Percentiles rank a stretch among this genome's conserved stretches.
These are phyloP conservation scores for Popillia japonica DNA, from an alignment of 1,140 invertebrate genomes.

Conservation along the genomic window DNA sequence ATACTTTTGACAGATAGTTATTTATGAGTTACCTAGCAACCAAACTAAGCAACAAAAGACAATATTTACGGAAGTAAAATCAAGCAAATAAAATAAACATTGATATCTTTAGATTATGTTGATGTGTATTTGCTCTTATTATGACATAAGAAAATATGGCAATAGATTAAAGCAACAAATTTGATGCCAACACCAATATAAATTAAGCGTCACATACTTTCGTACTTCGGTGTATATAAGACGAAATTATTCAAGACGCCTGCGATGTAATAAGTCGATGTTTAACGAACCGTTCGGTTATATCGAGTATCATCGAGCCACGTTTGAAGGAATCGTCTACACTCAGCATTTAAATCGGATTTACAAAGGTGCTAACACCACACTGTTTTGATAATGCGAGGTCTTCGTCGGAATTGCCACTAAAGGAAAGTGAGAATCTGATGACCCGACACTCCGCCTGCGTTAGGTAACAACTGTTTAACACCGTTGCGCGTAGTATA, in stretches of 20 bases:
- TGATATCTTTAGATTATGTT: too few species aligned
- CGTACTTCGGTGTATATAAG: not conserved
- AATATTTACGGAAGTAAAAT: too few species aligned
- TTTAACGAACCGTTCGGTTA: not conserved
- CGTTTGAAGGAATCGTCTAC: not conserved
- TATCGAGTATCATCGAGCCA: not conserved
- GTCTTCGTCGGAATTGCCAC: not conserved
- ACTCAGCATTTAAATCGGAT: conserved; percentile 32
- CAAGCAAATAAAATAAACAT: too few species aligned
- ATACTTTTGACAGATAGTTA: too few species aligned
- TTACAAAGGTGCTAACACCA: not conserved
- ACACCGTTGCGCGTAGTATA: not conserved
- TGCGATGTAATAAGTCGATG: not conserved
- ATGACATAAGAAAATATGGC: too few species aligned
- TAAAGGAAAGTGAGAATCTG: conserved; percentile 22
- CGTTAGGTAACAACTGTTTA: not conserved
- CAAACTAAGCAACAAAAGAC: too few species aligned
- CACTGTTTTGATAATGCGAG: not conserved
- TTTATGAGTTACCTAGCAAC: too few species aligned
- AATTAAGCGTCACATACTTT: too few species aligned
- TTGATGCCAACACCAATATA: too few species aligned
- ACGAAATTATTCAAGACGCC: not conserved
- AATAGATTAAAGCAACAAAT: too few species aligned
- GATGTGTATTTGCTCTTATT: too few species aligned
- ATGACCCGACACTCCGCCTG: not conserved